Percentiles rank a stretch among this genome's conserved stretches.
Evolutionary conservation across 2,888 invertebrate genomes (phyloP).

Genomic region (Neria commutata): DNA sequence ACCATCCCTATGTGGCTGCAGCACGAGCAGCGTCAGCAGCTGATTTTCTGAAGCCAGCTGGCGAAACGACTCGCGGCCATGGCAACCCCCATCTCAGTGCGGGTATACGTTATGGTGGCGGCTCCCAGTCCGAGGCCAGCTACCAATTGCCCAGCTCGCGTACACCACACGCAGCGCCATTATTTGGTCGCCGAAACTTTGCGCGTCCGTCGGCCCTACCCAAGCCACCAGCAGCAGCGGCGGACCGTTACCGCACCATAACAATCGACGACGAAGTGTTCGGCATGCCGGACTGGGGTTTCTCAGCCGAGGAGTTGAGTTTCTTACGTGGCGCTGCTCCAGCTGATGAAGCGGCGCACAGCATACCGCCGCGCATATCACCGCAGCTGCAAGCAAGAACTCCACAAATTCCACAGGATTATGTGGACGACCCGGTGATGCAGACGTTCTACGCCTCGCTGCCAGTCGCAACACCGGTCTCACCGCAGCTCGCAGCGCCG

Average conservation of each 20-base stretch:
- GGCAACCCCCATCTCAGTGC: not conserved
- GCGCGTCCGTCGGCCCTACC: not conserved
- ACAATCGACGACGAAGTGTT: constrained; percentile 33
- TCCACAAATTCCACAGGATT: constrained; percentile 15
- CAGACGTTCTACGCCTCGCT: constrained; percentile 41
- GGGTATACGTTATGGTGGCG: no score
- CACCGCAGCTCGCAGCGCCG: not conserved
- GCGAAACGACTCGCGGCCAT: not conserved
- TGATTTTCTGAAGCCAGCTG: constrained; percentile 7
- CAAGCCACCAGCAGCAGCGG: not conserved
- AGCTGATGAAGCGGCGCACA: not conserved
- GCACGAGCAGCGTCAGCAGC: constrained; percentile 28
- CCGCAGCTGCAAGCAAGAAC: constrained; percentile 20
- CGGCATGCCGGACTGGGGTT: constrained; percentile 31
- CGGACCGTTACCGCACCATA: constrained; percentile 24
- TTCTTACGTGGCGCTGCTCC: not conserved
- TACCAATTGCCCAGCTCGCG: not conserved
- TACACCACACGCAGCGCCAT: no score
- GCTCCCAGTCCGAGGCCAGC: not conserved
- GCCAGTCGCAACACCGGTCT: constrained; percentile 5
- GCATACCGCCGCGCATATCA: constrained; percentile 24
- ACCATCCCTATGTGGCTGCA: constrained; percentile 42
- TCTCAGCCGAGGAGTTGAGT: constrained; percentile 33
- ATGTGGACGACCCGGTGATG: constrained; percentile 48
- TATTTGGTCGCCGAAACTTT: no score